Conservation (phyloP, 2,113 vertebrate species). For the Psammodynastes pulverulentus region DNA sequence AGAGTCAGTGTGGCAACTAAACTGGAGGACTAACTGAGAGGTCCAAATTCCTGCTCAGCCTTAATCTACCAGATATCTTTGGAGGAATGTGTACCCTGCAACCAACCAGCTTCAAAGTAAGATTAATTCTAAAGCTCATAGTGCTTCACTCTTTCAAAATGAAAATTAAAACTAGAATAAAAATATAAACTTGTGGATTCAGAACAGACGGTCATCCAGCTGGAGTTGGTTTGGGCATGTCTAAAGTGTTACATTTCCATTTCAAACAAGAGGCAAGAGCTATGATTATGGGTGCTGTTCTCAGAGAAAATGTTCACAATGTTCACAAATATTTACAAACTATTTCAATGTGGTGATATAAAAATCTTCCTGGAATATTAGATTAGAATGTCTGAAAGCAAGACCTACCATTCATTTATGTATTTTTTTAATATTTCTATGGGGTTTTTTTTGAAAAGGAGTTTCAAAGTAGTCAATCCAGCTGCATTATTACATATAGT, state of each 20-base stretch:
- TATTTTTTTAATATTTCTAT: neutral
- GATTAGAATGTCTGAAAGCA: neutral
- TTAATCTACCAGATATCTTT: neutral
- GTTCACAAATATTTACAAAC: neutral
- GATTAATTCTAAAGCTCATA: neutral
- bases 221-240: neutral
- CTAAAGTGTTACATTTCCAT: neutral
- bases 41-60: neutral
- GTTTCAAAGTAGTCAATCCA: neutral
- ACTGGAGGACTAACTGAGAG: neutral
- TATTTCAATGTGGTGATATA: neutral
- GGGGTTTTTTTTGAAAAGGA: neutral
- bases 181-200: neutral
- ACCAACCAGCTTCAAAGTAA: neutral
- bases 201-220: too few species aligned
- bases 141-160: neutral
- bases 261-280: neutral
- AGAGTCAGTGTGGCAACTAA: neutral
- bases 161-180: neutral
- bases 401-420: neutral
- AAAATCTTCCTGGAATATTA: neutral
- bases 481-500: neutral
- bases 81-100: neutral
- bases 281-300: neutral
- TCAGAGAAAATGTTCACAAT: neutral